phyloP scores from a whole-genome alignment of 2,113 vertebrate genomes.

The Aleadryas rufinucha region DNA sequence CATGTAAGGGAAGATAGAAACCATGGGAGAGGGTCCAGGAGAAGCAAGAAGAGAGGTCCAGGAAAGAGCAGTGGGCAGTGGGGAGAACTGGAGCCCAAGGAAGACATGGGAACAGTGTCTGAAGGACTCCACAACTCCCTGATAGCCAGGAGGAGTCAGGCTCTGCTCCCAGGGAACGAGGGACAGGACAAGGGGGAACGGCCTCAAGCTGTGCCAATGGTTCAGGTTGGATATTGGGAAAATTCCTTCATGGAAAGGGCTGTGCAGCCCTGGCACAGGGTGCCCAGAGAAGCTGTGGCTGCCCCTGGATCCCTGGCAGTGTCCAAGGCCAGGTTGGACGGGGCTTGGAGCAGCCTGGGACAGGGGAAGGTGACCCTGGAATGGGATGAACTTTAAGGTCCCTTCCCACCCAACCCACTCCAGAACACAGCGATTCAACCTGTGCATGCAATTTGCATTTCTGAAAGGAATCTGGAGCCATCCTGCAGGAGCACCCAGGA shows the following conservation, averaged over 20 bases:
- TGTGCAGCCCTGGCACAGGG: not conserved
- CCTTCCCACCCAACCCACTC: not conserved
- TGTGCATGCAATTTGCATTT: rapidly evolving
- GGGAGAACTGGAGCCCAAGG: not conserved
- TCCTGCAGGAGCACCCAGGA: not conserved
- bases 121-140: not conserved
- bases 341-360: not conserved
- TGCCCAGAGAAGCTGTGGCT: not conserved
- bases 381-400: not conserved
- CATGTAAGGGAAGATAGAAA: not conserved
- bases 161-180: not conserved
- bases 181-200: rapidly evolving
- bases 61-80: not conserved
- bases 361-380: rapidly evolving
- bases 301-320: not conserved
- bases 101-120: not conserved
- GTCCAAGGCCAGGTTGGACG: not conserved
- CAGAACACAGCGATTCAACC: not conserved
- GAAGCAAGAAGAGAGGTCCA: not conserved
- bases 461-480: not conserved
- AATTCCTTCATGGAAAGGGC: not conserved
- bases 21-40: rapidly evolving
- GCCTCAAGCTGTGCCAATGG: not conserved
- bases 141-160: rapidly evolving
- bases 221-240: not conserved